Percentiles rank a stretch among this genome's conserved stretches.
Conservation (phyloP, 2,888 invertebrate species). For the Heteromyza rotundicornis region DNA sequence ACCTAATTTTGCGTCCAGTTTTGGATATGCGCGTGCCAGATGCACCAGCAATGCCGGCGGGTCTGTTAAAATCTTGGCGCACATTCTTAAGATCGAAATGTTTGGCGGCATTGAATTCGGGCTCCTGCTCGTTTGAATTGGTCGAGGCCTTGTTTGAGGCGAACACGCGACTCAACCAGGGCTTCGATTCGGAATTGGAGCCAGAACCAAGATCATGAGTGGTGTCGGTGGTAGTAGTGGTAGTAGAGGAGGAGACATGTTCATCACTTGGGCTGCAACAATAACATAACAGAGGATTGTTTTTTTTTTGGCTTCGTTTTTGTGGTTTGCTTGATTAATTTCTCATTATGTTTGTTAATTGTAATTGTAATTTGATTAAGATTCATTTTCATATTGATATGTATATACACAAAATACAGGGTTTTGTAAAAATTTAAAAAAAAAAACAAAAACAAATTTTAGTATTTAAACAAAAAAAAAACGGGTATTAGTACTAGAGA, state of each 20-base stretch:
- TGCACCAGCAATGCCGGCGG: constrained; percentile 58
- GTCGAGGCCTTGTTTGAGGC: constrained; percentile 41
- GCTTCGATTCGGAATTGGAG: constrained; percentile 52
- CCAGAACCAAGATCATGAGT: constrained; percentile 43
- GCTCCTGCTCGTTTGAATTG: constrained; percentile 30
- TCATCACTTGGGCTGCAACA: constrained; percentile 61
- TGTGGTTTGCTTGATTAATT: constrained; percentile 28
- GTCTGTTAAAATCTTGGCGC: constrained; percentile 61
- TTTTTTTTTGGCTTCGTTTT: constrained; percentile 35
- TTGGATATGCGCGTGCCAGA: constrained; percentile 53
- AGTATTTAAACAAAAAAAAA: not conserved
- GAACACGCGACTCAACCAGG: constrained; percentile 63
- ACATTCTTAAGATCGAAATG: constrained; percentile 60
- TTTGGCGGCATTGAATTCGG: constrained; percentile 50
- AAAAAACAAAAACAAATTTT: not conserved
- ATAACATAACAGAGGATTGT: constrained; percentile 47
- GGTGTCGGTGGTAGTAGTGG: constrained; percentile 51
- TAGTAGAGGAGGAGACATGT: constrained; percentile 54
- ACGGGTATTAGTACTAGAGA: not conserved
- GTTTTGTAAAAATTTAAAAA: too few relatives aligned
- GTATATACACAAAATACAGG: constrained; percentile 19
- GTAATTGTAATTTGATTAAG: constrained; percentile 20
- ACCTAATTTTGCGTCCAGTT: constrained; percentile 64
- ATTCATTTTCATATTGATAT: constrained; percentile 14
- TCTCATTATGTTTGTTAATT: constrained; percentile 22